Conservation (phyloP, 2,888 invertebrate species). For the Orthosia incerta region DNA sequence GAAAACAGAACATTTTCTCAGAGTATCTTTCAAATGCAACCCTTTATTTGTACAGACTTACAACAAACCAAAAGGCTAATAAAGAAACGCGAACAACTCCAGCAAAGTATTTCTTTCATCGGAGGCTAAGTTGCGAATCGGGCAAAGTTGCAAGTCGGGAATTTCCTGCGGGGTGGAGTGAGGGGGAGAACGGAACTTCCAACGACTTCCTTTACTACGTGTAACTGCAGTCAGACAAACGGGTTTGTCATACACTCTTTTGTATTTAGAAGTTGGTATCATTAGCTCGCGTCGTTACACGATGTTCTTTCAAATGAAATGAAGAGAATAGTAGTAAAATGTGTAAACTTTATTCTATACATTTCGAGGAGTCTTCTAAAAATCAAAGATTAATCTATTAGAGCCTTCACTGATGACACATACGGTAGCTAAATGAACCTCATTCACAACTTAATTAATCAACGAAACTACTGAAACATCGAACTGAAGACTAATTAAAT, state of each 20-base stretch:
- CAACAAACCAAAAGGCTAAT: slow-evolving; percentile 80
- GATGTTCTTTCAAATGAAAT: neutral
- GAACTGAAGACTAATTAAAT: neutral
- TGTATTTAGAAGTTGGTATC: slow-evolving; percentile 28
- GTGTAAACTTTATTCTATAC: no score
- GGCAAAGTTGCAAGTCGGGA: slow-evolving; percentile 78
- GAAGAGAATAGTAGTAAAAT: no score
- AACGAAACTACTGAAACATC: neutral
- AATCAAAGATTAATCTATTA: no score
- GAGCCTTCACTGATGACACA: neutral
- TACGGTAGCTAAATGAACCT: no score
- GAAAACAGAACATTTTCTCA: slow-evolving; percentile 38
- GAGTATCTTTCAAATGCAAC: slow-evolving; percentile 63
- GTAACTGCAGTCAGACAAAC: slow-evolving; percentile 72
- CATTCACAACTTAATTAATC: neutral
- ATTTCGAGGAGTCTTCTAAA: neutral
- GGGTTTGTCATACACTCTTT: slow-evolving; percentile 61
- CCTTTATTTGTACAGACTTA: slow-evolving; percentile 71
- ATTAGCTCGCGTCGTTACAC: slow-evolving; percentile 17
- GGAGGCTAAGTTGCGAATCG: slow-evolving; percentile 74
- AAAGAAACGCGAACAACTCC: slow-evolving; percentile 76
- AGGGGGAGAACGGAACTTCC: slow-evolving; percentile 79
- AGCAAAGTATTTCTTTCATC: slow-evolving; percentile 85
- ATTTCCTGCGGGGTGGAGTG: slow-evolving; percentile 77
- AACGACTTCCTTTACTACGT: slow-evolving; percentile 82